These are phyloP conservation scores for Colistium nudipinnis DNA, from an alignment of 2,113 vertebrate genomes.

Conservation along the genomic window DNA sequence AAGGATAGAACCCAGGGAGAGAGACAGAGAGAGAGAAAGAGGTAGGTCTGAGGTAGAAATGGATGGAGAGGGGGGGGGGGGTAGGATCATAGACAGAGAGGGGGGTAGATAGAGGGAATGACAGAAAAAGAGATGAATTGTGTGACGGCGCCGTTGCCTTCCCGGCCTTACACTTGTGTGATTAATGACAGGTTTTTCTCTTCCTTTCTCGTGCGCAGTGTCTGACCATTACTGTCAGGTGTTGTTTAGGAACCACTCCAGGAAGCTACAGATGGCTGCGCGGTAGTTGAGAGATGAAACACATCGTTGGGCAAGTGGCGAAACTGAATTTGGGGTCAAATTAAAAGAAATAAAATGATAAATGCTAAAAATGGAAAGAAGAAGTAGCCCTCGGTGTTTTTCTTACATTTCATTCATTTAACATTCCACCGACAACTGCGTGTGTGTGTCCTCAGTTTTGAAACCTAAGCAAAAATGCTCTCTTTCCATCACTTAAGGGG, in stretches of 20 bases:
- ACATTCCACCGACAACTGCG: too few relatives aligned
- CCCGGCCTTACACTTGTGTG: constrained; percentile 51
- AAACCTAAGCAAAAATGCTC: constrained; percentile 52
- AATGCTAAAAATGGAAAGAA: too few relatives aligned
- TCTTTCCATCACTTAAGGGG: constrained; percentile 55
- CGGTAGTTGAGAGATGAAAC: not conserved
- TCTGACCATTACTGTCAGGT: constrained; percentile 26
- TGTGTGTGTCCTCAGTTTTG: constrained; percentile 18
- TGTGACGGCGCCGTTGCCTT: constrained; percentile 36
- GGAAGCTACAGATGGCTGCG: constrained; percentile 19
- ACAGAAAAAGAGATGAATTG: constrained; percentile 47
- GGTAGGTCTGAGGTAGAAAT: not conserved
- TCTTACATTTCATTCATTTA: too few relatives aligned
- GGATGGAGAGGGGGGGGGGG: not conserved
- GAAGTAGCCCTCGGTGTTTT: too few relatives aligned
- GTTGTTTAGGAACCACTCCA: constrained; percentile 32
- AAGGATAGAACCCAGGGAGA: constrained; percentile 11
- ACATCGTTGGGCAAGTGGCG: not conserved
- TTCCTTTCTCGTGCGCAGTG: constrained; percentile 11
- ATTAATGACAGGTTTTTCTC: constrained; percentile 63
- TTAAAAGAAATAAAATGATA: not conserved
- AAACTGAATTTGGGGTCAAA: not conserved
- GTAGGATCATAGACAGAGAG: constrained; percentile 10
- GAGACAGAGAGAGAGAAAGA: constrained; percentile 1
- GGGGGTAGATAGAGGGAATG: constrained; percentile 22